A percentile compares a stretch with the other conserved stretches of the same genome.
phyloP scores from a whole-genome alignment of 1,140 invertebrate genomes.

The Apolygus lucorum region DNA sequence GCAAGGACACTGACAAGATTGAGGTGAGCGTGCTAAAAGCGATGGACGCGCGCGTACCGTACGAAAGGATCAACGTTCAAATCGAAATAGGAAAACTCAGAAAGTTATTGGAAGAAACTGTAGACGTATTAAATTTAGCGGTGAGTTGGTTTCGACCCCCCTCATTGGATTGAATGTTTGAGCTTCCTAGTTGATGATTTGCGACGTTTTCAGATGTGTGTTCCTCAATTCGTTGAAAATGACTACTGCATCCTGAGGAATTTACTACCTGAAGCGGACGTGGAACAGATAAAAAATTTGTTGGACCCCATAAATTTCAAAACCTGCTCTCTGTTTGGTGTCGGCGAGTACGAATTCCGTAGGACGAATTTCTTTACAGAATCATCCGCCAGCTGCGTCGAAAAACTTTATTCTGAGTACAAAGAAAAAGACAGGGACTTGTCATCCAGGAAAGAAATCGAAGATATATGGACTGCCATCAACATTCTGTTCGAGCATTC shows the following conservation, averaged over 20 bases:
- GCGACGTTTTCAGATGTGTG: conserved; percentile 1
- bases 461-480: not conserved
- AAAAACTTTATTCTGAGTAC: not conserved
- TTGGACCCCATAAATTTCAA: not conserved
- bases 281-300: not conserved
- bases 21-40: not conserved
- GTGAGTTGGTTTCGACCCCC: not conserved
- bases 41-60: not conserved
- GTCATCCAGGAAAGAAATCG: not conserved
- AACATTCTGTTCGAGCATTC: not conserved
- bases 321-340: not conserved
- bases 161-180: not conserved
- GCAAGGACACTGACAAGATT: too few species aligned
- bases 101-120: not conserved
- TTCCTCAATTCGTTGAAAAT: not conserved
- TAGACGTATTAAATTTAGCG: not conserved
- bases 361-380: conserved; percentile 1
- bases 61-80: not conserved
- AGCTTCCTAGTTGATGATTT: not conserved
- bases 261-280: not conserved
- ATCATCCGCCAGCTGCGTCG: not conserved
- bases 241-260: not conserved
- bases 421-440: not conserved
- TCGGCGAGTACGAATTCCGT: conserved; percentile 1
- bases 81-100: conserved; percentile 3